These are phyloP conservation scores for Malurus leucopterus DNA, from an alignment of 2,797 vertebrate genomes.

Conservation along the genomic window DNA sequence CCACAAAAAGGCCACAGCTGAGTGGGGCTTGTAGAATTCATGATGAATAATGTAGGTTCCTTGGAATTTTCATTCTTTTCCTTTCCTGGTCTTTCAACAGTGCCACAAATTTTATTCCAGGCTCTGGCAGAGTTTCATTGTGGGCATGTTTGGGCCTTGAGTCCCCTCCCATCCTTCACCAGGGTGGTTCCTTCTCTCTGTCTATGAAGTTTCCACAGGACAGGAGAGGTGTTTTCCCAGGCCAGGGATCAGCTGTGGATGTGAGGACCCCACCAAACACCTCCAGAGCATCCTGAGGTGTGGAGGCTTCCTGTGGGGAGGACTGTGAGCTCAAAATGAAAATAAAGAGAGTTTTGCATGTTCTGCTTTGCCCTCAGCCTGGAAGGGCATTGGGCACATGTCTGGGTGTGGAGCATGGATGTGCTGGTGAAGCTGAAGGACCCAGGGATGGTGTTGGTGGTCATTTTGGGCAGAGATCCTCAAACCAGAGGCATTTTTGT, in stretches of 20 bases:
- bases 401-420: not conserved
- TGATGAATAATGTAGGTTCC: not conserved
- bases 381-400: rapidly evolving
- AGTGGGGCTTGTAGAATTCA: rapidly evolving
- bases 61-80: not conserved
- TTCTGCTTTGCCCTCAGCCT: not conserved
- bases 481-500: not conserved
- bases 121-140: not conserved
- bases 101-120: not conserved
- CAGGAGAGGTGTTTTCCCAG: not conserved
- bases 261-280: not conserved
- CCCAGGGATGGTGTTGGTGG: not conserved
- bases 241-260: not conserved
- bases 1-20: not conserved
- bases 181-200: not conserved
- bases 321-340: not conserved
- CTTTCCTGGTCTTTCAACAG: not conserved
- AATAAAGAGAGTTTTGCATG: not conserved
- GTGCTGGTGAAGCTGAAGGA: not conserved
- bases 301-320: not conserved
- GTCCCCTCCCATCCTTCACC: not conserved
- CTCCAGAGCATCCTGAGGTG: not conserved
- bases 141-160: not conserved
- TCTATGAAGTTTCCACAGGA: not conserved
- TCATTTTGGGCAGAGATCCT: not conserved